Conservation (phyloP, 2,113 vertebrate genomes). For the Anhinga rufa region DNA sequence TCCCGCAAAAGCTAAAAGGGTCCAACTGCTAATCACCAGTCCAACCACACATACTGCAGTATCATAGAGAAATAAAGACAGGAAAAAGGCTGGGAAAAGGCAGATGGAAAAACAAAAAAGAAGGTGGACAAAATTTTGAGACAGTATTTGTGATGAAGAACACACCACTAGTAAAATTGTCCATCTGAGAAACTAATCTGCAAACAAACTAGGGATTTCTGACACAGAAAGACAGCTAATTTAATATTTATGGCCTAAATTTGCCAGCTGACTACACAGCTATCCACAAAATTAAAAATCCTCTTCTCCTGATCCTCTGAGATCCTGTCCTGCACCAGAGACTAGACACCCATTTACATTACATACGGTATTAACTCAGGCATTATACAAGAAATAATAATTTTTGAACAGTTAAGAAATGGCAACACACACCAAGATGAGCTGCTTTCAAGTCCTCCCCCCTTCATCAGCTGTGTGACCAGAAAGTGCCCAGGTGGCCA, state of each 20-base stretch:
- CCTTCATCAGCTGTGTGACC: background rate
- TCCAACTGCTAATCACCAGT: background rate
- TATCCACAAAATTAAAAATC: constrained; percentile 31
- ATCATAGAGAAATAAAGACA: background rate
- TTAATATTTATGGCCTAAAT: constrained; percentile 52
- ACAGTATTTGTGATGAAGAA: background rate
- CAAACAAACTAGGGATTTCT: background rate
- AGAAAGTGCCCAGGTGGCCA: constrained; percentile 34
- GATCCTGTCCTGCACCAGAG: background rate
- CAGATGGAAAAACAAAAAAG: background rate
- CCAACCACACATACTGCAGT: background rate
- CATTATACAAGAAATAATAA: background rate
- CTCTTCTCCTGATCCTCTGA: background rate
- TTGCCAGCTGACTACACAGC: constrained; percentile 45
- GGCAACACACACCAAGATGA: background rate
- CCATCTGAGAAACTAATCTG: constrained; percentile 23
- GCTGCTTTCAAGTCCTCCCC: background rate
- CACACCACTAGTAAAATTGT: background rate
- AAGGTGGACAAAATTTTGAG: background rate
- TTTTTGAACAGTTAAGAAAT: background rate
- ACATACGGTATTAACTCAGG: background rate
- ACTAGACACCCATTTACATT: background rate
- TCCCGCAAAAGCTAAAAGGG: background rate
- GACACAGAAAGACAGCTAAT: background rate
- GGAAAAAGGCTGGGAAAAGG: background rate